A percentile compares a stretch with the other conserved stretches of the same genome.
These are phyloP conservation scores for Liparis tanakae DNA, from an alignment of 2,797 vertebrate species.

Conservation along the genomic window DNA sequence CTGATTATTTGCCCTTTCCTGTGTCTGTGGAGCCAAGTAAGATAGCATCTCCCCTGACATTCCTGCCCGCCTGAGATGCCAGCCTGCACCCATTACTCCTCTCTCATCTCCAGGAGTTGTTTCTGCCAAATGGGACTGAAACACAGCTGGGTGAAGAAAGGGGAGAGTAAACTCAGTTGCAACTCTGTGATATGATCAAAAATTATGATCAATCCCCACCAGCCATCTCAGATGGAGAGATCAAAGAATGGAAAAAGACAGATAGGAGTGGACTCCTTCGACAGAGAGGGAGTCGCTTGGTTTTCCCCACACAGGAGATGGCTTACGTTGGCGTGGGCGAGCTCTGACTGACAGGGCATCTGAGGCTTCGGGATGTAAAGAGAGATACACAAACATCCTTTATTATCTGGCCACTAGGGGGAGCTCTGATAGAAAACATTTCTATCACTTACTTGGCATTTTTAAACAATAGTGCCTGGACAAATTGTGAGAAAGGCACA, in stretches of 20 bases:
- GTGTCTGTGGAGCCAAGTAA: constrained; percentile 45
- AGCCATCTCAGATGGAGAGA: constrained; percentile 28
- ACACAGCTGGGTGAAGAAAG: constrained; percentile 28
- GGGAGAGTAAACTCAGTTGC: constrained; percentile 31
- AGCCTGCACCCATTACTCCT: constrained; percentile 54
- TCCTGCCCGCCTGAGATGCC: constrained; percentile 56
- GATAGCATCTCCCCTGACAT: constrained; percentile 73
- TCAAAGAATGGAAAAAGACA: constrained; percentile 22
- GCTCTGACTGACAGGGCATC: constrained; percentile 58
- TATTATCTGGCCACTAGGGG: constrained; percentile 58
- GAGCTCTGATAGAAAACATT: constrained; percentile 51
- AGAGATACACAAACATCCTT: constrained; percentile 59
- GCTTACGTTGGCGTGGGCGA: constrained; percentile 58
- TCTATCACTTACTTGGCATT: constrained; percentile 8
- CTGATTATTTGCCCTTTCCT: constrained; percentile 38
- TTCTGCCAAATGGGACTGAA: constrained; percentile 59
- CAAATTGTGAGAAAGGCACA: constrained; percentile 1
- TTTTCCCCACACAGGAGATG: constrained; percentile 42
- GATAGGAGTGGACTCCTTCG: constrained; percentile 30
- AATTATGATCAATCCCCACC: constrained; percentile 41
- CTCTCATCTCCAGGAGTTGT: constrained; percentile 50
- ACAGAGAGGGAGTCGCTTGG: constrained; percentile 7
- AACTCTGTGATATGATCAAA: constrained; percentile 45
- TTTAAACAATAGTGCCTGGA: neutral
- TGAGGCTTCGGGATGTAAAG: constrained; percentile 57